Conservation (phyloP, 2,888 invertebrate genomes). For the Eupithecia tripunctaria region DNA sequence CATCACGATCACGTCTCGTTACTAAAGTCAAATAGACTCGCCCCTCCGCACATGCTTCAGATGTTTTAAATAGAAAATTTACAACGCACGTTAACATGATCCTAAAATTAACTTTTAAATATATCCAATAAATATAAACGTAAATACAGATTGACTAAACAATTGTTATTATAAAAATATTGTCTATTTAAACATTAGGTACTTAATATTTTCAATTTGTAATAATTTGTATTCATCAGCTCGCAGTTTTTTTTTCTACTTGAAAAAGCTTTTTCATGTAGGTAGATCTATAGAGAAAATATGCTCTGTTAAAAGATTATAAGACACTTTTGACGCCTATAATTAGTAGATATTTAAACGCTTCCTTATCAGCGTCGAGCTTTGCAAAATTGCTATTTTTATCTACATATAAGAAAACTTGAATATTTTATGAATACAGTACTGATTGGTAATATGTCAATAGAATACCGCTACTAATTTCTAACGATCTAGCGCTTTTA, state of each 20-base stretch:
- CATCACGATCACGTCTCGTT: too few relatives aligned
- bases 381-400: background rate
- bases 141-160: slow-evolving; percentile 22
- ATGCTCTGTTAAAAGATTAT: background rate
- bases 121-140: slow-evolving; percentile 22
- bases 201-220: background rate
- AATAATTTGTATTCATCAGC: background rate
- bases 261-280: background rate
- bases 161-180: slow-evolving; percentile 17
- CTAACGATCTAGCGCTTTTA: background rate
- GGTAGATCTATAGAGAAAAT: background rate
- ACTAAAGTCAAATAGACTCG: too few relatives aligned
- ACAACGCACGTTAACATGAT: slow-evolving; percentile 12
- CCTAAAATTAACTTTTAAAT: slow-evolving; percentile 14
- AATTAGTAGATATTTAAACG: background rate
- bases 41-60: background rate
- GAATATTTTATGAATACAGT: background rate
- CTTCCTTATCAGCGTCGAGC: background rate
- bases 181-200: background rate
- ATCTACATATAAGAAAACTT: background rate
- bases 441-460: background rate
- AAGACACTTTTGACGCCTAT: slow-evolving; percentile 2
- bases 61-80: slow-evolving; percentile 13
- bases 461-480: background rate
- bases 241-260: background rate